phyloP scores from a whole-genome alignment of 37 sponge, comb jelly and placozoan species.

The Sycon ciliatum region DNA sequence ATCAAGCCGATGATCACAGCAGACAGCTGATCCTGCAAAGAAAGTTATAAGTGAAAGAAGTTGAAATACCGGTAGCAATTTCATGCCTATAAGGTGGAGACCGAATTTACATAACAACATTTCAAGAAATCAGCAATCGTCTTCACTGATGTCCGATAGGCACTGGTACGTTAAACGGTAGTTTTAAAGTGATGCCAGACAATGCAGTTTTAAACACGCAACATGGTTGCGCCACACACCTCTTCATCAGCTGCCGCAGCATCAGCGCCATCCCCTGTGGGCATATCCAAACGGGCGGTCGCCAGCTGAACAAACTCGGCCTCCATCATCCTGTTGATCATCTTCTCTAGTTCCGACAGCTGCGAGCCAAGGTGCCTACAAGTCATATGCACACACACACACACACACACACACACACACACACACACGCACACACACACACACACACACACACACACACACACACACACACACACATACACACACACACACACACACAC shows the following conservation, averaged over 20 bases:
- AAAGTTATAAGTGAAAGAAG: too few species aligned
- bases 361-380: slow-evolving; percentile 80
- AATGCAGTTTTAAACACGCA: too few species aligned
- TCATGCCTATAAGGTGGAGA: too few species aligned
- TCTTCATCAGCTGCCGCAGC: slow-evolving; percentile 2
- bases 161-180: too few species aligned
- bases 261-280: neutral
- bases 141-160: too few species aligned
- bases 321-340: slow-evolving; percentile 88
- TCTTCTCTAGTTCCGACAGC: slow-evolving; percentile 77
- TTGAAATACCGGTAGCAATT: too few species aligned
- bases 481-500: slow-evolving; percentile 18
- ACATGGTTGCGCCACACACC: slow-evolving; percentile 6
- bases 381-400: neutral
- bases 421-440: neutral
- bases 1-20: slow-evolving; percentile 65
- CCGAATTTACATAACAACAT: too few species aligned
- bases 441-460: neutral
- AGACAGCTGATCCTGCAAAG: slow-evolving; percentile 49
- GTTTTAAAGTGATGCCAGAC: too few species aligned
- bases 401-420: slow-evolving; percentile 10
- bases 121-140: too few species aligned
- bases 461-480: slow-evolving; percentile 1
- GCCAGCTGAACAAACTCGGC: slow-evolving; percentile 73
- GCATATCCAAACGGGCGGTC: neutral